Evolutionary conservation across 2,797 vertebrate genomes (phyloP), one percentile per base, ranked within the genome.

Genomic region (Spinibarbus caldwelli): DNA sequence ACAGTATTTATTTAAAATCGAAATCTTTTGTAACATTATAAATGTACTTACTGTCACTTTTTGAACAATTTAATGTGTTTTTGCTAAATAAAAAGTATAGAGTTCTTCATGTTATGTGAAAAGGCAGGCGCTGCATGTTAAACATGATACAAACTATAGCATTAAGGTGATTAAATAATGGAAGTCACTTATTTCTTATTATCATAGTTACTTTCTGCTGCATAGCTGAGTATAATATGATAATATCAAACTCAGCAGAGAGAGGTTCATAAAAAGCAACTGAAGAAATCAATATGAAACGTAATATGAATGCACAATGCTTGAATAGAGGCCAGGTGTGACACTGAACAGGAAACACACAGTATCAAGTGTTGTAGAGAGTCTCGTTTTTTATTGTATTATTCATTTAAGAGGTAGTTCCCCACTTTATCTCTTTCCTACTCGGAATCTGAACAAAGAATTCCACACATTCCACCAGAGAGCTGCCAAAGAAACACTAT

Each of bases 391-490:
- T 45, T 43, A 77, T 29, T 47, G 1, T 14, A 47, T 59, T 36
- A 45, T 31, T 47, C 68, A 76, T 73, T 77, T 68, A 52, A 29
- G 31, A 78, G n/a, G 59, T n/a, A 6, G 54, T 41, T 36, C 26
- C 31, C 19, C 43, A n/a, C 6, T 84, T 45, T 19, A 57, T 66
- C 77, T 14, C 57, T 66, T 59, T 41, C 66, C 41, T 62, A 8
- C 49, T 86, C 31, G 23, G 52, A 78, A 80, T 77, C 80, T 57
- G 62, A 85, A 73, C 57, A 80, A 77, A 72, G 15, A 88, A 90
- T 90, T 88, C 82, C 85, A 80, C 14, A 57, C 84, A 90, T 90
- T 83, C 86, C 85, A 11, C 7, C 15, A 72, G 38, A 36, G 72
- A 87, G n/a, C 43, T 7, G 52, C 43, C 29, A 70, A 66, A 87